A percentile compares a stretch with the other conserved stretches of the same genome.
Conservation (phyloP, 2,113 vertebrate genomes). For the Rhabdornis inornatus region DNA sequence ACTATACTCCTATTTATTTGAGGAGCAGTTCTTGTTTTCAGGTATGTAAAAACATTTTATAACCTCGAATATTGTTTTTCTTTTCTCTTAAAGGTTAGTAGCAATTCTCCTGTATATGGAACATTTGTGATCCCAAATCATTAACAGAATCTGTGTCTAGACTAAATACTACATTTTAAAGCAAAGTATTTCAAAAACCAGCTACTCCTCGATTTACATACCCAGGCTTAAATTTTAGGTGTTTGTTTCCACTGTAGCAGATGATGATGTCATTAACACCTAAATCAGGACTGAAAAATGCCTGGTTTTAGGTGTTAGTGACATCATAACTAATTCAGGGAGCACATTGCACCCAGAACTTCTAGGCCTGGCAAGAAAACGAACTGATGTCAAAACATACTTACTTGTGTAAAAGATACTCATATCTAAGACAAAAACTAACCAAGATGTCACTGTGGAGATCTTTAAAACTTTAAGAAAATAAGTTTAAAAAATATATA, state of each 20-base stretch:
- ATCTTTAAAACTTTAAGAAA: not conserved
- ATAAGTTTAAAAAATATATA: not conserved
- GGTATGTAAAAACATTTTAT: not conserved
- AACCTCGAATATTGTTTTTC: not conserved
- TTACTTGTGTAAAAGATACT: not conserved
- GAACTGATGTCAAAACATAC: not conserved
- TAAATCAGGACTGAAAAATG: slow-evolving; percentile 43
- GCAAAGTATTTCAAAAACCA: not conserved
- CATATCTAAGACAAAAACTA: not conserved
- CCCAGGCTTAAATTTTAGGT: not conserved
- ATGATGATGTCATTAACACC: slow-evolving; percentile 50
- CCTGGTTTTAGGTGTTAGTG: slow-evolving; percentile 16
- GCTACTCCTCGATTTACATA: not conserved
- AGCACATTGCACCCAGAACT: not conserved
- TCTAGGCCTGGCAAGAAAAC: not conserved
- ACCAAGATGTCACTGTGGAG: not conserved
- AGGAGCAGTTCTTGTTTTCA: not conserved
- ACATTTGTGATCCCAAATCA: not conserved
- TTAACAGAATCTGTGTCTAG: slow-evolving; percentile 16
- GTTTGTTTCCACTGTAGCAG: slow-evolving; percentile 9
- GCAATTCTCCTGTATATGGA: not conserved
- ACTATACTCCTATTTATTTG: not conserved
- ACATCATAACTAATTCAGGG: slow-evolving; percentile 5
- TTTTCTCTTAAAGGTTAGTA: not conserved
- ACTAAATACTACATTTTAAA: slow-evolving; percentile 29